A percentile compares a stretch with the other conserved stretches of the same genome.
Conservation (phyloP, 2,113 vertebrate species). For the Myocastor coypus region DNA sequence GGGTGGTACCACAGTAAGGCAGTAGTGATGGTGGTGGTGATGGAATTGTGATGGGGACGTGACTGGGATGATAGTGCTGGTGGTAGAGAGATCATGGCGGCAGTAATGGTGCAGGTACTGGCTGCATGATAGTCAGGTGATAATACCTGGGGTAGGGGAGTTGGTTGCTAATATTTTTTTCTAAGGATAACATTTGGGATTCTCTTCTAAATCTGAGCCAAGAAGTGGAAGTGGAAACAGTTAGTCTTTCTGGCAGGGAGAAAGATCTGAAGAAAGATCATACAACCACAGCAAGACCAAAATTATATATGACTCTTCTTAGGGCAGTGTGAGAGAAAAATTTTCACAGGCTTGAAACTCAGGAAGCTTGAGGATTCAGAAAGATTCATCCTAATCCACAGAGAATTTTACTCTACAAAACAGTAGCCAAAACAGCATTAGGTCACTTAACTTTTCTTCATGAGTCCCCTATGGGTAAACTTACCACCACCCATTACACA, state of each 20-base stretch:
- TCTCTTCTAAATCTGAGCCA: conserved; percentile 47
- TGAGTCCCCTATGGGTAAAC: background rate
- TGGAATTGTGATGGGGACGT: background rate
- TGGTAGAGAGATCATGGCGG: too few relatives aligned
- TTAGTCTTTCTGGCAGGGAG: conserved; percentile 46
- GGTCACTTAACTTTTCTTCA: background rate
- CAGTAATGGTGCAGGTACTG: too few relatives aligned
- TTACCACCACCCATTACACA: background rate
- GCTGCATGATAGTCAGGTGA: too few relatives aligned
- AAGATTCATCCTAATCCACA: background rate
- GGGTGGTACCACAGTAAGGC: too few relatives aligned
- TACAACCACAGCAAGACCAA: conserved; percentile 67
- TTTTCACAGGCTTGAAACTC: background rate
- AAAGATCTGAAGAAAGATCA: conserved; percentile 40
- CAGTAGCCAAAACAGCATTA: background rate
- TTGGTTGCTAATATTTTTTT: conserved; percentile 44
- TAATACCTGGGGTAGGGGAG: too few relatives aligned
- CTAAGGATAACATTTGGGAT: conserved; percentile 22
- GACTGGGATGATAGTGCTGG: too few relatives aligned
- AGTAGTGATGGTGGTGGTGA: too few relatives aligned
- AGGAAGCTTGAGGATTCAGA: background rate
- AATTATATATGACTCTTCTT: conserved; percentile 54
- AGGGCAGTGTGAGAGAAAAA: background rate
- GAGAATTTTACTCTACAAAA: conserved; percentile 2
- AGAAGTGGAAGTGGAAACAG: conserved; percentile 51